Base-by-base conservation (phyloP, 2,797 vertebrate genomes). In the Phrynocephalus forsythii region DNA sequence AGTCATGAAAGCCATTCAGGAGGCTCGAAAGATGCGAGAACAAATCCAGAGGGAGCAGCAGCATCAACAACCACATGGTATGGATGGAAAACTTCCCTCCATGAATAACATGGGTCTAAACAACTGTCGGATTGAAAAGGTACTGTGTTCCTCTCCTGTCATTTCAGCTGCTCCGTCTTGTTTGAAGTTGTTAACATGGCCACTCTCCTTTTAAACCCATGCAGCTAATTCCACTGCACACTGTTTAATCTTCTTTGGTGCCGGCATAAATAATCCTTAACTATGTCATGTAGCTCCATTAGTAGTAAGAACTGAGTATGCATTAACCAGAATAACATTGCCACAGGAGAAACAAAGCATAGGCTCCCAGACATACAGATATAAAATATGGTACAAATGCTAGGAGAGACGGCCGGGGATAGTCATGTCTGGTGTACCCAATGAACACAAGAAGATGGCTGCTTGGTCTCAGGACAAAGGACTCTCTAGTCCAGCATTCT, bases 1-100 rank as follows among this genome's bases (percentile, higher is more conserved):
- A 10, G 99, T 99, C 94, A 98, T 99, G 98, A 99, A 99, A 97
- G 99, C 98, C 94, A 99, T 99, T 95, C 98, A 99, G 90, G 99
- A 99, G 96, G 99, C 99, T 75, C 96, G 98, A 89, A 99, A 98
- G 96, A 99, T 99, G 98, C 97, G 98, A 96, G 98, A 99, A 95
- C 98, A 99, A 96, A 98, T 99, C 94, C 99, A 99, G 95, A 96
- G 98, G 86, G 98, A 99, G 96, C 98, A 98, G 96, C 97, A 98
- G 93, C 95, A 83, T 4, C 82, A 96, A 63, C 98, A 98, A 87
- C 98, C 98, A 1, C 98, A 99, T 90, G 96, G 98, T 87, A 96
- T 99, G 89, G 99, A 99, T 88, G 98, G 98, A 94, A 99, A 99
- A 87, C 95, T 99, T 86, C 95, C 98, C 0, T 97, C 98, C 73